Evolutionary conservation across 2,113 vertebrate species (phyloP).

Genomic region (Cisticola juncidis): DNA sequence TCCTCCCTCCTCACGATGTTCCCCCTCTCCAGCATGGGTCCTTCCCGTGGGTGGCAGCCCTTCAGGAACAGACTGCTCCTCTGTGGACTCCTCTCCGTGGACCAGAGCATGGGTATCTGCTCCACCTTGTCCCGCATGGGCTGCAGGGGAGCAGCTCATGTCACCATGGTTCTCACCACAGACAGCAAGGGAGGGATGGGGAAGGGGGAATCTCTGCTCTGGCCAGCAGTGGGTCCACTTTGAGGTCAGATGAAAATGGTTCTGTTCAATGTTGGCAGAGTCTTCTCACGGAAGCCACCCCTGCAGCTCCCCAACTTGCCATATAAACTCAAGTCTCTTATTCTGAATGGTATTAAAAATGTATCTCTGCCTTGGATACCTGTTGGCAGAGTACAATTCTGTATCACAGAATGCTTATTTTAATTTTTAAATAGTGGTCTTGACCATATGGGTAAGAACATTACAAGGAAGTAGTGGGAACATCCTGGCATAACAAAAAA

Average conservation of each 20-base stretch:
- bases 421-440: background rate
- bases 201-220: background rate
- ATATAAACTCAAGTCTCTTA: background rate
- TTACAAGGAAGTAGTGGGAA: background rate
- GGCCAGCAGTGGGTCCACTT: background rate
- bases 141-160: background rate
- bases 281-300: background rate
- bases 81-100: fast-evolving
- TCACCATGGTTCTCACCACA: background rate
- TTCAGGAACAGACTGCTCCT: background rate
- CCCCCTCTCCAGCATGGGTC: background rate
- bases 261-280: background rate
- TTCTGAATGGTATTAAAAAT: background rate
- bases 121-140: background rate
- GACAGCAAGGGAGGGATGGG: too few species aligned
- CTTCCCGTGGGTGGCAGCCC: background rate
- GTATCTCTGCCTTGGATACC: background rate
- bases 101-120: background rate
- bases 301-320: background rate
- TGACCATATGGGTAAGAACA: background rate
- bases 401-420: background rate
- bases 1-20: background rate
- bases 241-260: background rate
- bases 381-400: background rate
- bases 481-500: background rate